A percentile compares a stretch with the other conserved stretches of the same genome.
Evolutionary conservation across 1,140 invertebrate genomes (phyloP).

Genomic region (Geopemphigus sp.): DNA sequence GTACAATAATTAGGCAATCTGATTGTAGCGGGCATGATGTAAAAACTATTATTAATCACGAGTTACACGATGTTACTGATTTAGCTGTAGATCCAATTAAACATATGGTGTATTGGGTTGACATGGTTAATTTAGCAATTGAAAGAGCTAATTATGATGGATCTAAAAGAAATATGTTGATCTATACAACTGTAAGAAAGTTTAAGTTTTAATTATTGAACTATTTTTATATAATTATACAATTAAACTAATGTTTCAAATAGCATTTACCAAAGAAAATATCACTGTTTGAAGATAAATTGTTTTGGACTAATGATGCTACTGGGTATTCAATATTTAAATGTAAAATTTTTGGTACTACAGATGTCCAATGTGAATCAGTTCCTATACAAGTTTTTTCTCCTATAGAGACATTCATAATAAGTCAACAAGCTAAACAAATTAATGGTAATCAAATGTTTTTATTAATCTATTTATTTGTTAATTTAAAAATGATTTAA

Average conservation of each 20-base stretch:
- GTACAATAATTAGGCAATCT: slow-evolving; percentile 61
- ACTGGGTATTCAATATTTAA: slow-evolving; percentile 32
- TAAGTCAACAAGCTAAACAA: slow-evolving; percentile 38
- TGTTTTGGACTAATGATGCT: slow-evolving; percentile 80
- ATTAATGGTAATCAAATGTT: slow-evolving; percentile 17
- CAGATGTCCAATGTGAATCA: slow-evolving; percentile 20
- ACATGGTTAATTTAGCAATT: slow-evolving; percentile 51
- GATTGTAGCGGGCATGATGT: slow-evolving; percentile 51
- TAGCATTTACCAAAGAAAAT: slow-evolving; percentile 68
- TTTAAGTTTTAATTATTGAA: neutral
- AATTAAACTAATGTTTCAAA: neutral
- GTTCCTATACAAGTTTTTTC: slow-evolving; percentile 25
- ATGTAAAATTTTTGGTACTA: slow-evolving; percentile 23
- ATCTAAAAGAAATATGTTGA: slow-evolving; percentile 47
- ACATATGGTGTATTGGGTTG: slow-evolving; percentile 53
- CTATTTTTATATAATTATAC: neutral
- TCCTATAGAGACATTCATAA: neutral
- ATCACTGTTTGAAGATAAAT: slow-evolving; percentile 78
- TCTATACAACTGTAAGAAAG: slow-evolving; percentile 49
- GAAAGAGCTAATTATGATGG: slow-evolving; percentile 53
- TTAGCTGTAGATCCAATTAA: slow-evolving; percentile 53
- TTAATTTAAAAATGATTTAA: too few species aligned
- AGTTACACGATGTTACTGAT: slow-evolving; percentile 50
- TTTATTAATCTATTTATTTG: too few species aligned
- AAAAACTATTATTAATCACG: slow-evolving; percentile 40